Conservation (phyloP, 2,113 vertebrate species). For the Onychostruthus taczanowskii region DNA sequence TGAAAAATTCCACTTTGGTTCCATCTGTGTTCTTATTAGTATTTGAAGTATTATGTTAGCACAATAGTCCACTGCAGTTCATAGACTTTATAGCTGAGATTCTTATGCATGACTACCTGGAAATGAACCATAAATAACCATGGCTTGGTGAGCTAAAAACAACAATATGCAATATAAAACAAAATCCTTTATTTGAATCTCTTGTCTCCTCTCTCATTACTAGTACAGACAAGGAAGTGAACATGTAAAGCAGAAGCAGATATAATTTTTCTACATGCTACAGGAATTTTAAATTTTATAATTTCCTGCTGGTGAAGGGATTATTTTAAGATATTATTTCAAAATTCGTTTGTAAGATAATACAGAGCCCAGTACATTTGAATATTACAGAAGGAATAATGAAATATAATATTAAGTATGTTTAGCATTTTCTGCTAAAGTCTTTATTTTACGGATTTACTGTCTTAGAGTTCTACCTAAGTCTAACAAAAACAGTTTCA, state of each 20-base stretch:
- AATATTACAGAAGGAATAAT: neutral
- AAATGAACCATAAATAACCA: conserved; percentile 47
- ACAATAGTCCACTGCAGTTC: neutral
- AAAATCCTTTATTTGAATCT: neutral
- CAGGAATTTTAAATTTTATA: neutral
- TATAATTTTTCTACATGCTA: neutral
- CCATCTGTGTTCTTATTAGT: neutral
- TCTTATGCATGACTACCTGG: conserved; percentile 1
- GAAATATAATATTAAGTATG: neutral
- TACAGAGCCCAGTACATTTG: neutral
- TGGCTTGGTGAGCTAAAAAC: conserved; percentile 35
- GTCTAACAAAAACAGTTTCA: neutral
- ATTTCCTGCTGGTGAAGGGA: neutral
- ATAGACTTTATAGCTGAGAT: conserved; percentile 4
- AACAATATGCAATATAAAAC: neutral
- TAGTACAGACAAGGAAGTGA: neutral
- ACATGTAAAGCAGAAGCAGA: neutral
- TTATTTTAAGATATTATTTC: neutral
- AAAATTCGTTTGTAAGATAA: neutral
- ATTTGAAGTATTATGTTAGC: neutral
- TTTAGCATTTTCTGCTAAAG: neutral
- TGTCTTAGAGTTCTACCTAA: neutral
- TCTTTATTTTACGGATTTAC: neutral
- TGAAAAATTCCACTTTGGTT: neutral
- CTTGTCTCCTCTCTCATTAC: neutral